Conservation (phyloP, 2,888 invertebrate genomes). For the Polylopha cassiicola region DNA sequence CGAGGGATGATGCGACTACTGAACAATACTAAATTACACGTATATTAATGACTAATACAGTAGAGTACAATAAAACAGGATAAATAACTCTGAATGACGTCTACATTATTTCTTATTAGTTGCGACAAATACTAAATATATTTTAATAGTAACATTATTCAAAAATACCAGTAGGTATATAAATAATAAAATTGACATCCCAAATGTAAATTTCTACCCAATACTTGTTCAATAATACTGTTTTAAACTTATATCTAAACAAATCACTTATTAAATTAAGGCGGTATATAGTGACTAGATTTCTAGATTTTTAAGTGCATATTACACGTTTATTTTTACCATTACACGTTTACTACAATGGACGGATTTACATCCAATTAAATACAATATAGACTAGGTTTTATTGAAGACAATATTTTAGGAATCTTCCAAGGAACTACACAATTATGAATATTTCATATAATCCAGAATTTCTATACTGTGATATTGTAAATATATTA, state of each 20-base stretch:
- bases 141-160: no score
- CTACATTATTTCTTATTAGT: no score
- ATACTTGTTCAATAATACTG: no score
- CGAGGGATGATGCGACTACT: no score
- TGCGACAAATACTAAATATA: no score
- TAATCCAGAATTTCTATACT: no score
- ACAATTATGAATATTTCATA: constrained; percentile 6
- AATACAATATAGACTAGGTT: constrained; percentile 6
- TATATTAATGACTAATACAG: no score
- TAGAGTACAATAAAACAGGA: no score
- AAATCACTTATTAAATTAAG: constrained; percentile 4
- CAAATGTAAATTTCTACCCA: neutral
- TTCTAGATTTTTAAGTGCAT: constrained; percentile 13
- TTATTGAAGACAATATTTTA: constrained; percentile 5
- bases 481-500: no score
- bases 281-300: constrained; percentile 15
- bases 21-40: no score
- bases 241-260: constrained; percentile 3
- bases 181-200: neutral
- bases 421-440: constrained; percentile 8
- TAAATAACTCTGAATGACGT: no score
- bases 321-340: constrained; percentile 1
- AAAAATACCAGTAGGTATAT: neutral
- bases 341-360: constrained; percentile 5
- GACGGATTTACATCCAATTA: constrained; percentile 5